Conservation (phyloP, 2,797 vertebrate species). For the Sebastes umbrosus region DNA sequence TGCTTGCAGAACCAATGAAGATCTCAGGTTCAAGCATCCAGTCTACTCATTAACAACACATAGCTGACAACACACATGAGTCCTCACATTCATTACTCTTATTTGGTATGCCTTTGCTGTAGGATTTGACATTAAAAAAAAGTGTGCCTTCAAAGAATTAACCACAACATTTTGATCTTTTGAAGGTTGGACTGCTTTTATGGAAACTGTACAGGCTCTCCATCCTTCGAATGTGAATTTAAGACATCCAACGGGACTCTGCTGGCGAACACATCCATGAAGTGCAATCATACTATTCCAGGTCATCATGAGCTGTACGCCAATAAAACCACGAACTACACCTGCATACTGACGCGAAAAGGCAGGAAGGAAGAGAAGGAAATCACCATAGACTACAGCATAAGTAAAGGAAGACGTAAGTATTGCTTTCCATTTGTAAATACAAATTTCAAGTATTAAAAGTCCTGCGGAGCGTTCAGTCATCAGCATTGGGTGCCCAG, state of each 20-base stretch:
- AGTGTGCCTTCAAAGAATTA: not conserved
- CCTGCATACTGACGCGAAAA: constrained; percentile 28
- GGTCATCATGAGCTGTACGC: fast-evolving
- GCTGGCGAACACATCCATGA: not conserved
- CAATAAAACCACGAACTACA: not conserved
- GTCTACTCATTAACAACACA: not conserved
- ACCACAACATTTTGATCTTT: not conserved
- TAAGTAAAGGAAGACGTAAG: constrained; percentile 17
- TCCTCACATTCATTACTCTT: not conserved
- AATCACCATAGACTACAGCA: constrained; percentile 7
- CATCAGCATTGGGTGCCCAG: too few species aligned
- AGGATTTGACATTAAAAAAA: not conserved
- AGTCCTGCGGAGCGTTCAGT: not conserved
- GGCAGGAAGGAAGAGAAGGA: not conserved
- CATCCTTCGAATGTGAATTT: not conserved
- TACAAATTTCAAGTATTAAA: not conserved
- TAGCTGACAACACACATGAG: too few species aligned
- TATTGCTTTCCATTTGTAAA: not conserved
- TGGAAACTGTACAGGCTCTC: fast-evolving
- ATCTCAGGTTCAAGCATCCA: constrained; percentile 24
- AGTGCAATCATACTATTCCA: constrained; percentile 1
- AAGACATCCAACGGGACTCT: fast-evolving
- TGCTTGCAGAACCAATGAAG: constrained; percentile 20
- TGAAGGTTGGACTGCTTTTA: constrained; percentile 61
- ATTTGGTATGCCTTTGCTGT: not conserved